Percentiles rank a stretch among this genome's conserved stretches.
These are phyloP conservation scores for Panurus biarmicus DNA, from an alignment of 2,113 vertebrate genomes.

Conservation along the genomic window DNA sequence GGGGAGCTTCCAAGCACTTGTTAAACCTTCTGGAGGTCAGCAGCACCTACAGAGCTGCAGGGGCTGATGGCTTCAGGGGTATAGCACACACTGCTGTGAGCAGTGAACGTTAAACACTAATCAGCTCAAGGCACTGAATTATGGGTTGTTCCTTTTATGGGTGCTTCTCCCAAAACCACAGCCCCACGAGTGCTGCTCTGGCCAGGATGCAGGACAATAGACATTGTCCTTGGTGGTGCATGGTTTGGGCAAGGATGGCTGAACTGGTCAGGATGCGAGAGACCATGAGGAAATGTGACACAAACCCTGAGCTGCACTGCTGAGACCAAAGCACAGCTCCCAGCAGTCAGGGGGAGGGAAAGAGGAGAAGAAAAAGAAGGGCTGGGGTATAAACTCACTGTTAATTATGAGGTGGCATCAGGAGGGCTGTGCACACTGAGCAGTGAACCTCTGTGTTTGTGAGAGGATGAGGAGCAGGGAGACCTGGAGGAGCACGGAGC, in stretches of 20 bases:
- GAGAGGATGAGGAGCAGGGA: background rate
- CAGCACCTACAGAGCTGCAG: background rate
- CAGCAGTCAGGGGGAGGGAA: background rate
- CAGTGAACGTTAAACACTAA: rapidly evolving
- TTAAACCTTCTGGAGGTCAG: background rate
- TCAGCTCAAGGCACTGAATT: background rate
- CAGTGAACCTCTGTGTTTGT: rapidly evolving
- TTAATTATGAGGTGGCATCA: background rate
- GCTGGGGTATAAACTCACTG: background rate
- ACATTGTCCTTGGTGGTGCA: background rate
- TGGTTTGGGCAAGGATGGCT: background rate
- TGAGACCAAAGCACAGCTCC: background rate
- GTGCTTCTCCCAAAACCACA: background rate
- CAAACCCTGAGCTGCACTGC: background rate
- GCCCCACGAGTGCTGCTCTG: background rate
- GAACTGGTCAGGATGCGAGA: background rate
- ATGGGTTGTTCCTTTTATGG: background rate
- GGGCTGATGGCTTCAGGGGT: background rate
- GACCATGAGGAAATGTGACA: background rate
- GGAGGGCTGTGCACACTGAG: background rate
- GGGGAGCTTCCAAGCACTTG: background rate
- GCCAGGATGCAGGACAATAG: constrained; percentile 9
- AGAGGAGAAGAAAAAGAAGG: background rate
- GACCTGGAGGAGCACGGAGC: background rate
- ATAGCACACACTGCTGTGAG: background rate